Evolutionary conservation across 2,113 vertebrate species (phyloP).

Genomic region (Dunckerocampus dactyliophorus): DNA sequence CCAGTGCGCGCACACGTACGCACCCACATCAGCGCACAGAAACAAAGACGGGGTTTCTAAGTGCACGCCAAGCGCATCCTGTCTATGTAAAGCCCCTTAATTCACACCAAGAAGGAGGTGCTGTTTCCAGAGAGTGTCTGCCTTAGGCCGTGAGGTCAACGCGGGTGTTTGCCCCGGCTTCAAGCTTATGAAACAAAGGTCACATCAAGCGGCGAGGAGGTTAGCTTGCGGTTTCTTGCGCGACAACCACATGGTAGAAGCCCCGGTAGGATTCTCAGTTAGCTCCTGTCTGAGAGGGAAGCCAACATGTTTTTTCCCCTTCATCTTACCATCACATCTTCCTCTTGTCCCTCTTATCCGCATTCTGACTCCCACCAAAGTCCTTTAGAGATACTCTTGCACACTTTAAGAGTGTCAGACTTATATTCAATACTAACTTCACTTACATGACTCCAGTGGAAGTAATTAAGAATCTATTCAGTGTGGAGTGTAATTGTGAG

Average conservation of each 20-base stretch:
- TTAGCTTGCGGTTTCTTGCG: conserved; percentile 5
- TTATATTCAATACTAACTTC: conserved; percentile 11
- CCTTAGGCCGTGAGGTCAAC: conserved; percentile 32
- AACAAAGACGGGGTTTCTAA: conserved; percentile 5
- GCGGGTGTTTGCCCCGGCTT: conserved; percentile 30
- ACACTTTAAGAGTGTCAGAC: conserved; percentile 4
- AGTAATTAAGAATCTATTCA: conserved; percentile 6
- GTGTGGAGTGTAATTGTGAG: conserved; percentile 17
- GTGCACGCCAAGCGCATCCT: conserved; percentile 31
- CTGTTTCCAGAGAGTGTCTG: neutral
- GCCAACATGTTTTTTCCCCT: conserved; percentile 11
- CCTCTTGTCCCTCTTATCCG: conserved; percentile 14
- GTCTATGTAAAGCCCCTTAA: conserved; percentile 21
- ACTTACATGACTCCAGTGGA: conserved; percentile 8
- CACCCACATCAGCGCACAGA: neutral
- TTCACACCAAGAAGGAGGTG: conserved; percentile 7
- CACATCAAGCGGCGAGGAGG: conserved; percentile 24
- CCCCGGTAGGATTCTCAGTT: neutral
- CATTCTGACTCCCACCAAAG: conserved; percentile 9
- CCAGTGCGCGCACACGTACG: conserved; percentile 1
- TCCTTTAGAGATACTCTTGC: conserved; percentile 15
- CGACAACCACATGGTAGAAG: conserved; percentile 3
- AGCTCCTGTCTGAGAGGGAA: neutral
- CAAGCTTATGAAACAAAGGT: conserved; percentile 41
- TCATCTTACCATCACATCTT: neutral